Base-by-base conservation (phyloP, 1,140 invertebrate species). In the Bicyclus anynana region DNA sequence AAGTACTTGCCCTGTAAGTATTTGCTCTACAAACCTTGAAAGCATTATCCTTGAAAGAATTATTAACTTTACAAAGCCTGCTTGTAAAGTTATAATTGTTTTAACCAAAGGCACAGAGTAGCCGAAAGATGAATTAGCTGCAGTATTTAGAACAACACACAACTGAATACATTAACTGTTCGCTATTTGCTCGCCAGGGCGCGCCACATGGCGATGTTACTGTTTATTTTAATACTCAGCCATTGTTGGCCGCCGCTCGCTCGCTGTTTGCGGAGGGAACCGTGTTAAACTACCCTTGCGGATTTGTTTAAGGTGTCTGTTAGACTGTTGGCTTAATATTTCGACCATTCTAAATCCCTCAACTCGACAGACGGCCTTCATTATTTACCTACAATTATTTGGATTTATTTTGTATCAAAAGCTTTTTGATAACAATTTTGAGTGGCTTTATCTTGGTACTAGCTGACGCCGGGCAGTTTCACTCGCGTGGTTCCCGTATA, bases 171-270 rank as follows among this genome's bases (percentile, higher is more conserved):
- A 87, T 87, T 87, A 85, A 65, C 69, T 59, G 33, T 76, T 80
- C 73, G 65, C 53, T 82, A 73, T 85, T 81, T 79, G 64, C 69
- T 74, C 73, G 72, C 69, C 73, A 68, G 69, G 57, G 62, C 58
- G 60, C 60, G 72, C 77, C 82, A 84, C 82, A 85, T 83, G 81
- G 77, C 80, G 76, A 70, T 67, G 69, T 64, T 48, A 62, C 53
- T 87, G 84, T 87, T 87, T 87, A 86, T 86, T 87, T 84, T 80
- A 86, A 86, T 87, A 86, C 83, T 84, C 80, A 84, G 64, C 72
- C 76, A 78, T 77, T 84, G 84, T 83, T 77, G 79, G 62, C 74
- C 57, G 72, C 65, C 64, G 35, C 44, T 47, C 44, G 42, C 54
- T 80, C 42, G 21, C 54, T 84, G 76, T 85, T 87, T 84, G 71